Percentiles rank a stretch among this genome's conserved stretches.
Evolutionary conservation across 2,888 invertebrate genomes (phyloP).

Genomic region (Glaucopsyche alexis): DNA sequence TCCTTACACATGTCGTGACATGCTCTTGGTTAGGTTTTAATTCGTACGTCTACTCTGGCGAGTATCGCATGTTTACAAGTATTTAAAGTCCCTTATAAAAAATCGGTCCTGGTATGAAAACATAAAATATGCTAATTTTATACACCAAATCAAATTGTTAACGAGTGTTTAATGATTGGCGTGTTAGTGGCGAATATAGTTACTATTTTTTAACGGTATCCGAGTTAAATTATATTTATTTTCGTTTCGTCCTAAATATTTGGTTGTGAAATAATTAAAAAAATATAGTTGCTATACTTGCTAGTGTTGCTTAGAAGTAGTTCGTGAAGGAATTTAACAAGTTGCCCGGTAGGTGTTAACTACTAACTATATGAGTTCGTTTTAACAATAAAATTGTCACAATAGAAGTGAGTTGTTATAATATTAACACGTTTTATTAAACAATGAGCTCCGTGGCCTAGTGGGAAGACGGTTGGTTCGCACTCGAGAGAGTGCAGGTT

Average conservation of each 20-base stretch:
- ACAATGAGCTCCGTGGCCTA: too few species aligned
- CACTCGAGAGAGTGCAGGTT: too few species aligned
- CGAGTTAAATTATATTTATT: not conserved
- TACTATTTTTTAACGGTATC: not conserved
- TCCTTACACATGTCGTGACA: too few species aligned
- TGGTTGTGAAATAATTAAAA: not conserved
- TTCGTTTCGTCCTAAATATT: not conserved
- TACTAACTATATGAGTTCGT: not conserved
- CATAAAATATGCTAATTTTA: slow-evolving; percentile 24
- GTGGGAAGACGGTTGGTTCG: too few species aligned
- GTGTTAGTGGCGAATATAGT: not conserved
- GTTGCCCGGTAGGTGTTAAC: not conserved
- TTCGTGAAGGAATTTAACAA: not conserved
- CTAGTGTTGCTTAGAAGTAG: not conserved
- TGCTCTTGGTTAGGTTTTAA: too few species aligned
- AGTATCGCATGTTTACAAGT: not conserved
- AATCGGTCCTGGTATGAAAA: slow-evolving; percentile 4
- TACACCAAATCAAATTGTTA: slow-evolving; percentile 22
- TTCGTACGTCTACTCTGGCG: too few species aligned
- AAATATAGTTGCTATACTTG: not conserved
- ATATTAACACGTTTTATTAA: not conserved
- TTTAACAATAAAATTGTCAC: not conserved
- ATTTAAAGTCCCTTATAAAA: not conserved
- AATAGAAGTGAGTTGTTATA: not conserved
- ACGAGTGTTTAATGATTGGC: slow-evolving; percentile 16